Conservation (phyloP, 2,797 vertebrate species). For the Sparus aurata region DNA sequence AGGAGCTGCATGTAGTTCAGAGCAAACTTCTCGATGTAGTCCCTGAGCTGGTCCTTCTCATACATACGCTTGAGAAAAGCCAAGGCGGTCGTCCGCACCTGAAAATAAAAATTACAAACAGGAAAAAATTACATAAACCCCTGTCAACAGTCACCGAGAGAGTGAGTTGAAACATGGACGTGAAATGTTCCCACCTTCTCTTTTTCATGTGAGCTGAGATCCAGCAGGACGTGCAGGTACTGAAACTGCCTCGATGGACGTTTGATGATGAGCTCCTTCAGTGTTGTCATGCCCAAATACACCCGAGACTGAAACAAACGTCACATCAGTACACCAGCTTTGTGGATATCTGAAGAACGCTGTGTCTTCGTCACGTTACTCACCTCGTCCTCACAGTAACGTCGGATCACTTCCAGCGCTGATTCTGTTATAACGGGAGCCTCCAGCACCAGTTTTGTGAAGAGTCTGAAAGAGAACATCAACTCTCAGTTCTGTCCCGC, state of each 20-base stretch:
- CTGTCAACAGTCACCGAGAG: not conserved
- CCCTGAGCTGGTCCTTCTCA: constrained; percentile 93
- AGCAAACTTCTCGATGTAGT: constrained; percentile 96
- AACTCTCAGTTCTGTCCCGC: not conserved
- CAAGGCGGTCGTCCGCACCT: constrained; percentile 94
- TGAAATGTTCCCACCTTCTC: constrained; percentile 88
- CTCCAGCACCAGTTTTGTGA: constrained; percentile 95
- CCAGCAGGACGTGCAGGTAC: constrained; percentile 94
- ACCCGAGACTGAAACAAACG: constrained; percentile 89
- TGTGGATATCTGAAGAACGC: not conserved
- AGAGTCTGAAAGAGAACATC: constrained; percentile 83
- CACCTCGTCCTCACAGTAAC: constrained; percentile 98
- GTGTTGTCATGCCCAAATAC: constrained; percentile 95
- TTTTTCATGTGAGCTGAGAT: constrained; percentile 96
- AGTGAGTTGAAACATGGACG: fast-evolving
- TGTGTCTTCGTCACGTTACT: not conserved
- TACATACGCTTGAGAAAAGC: constrained; percentile 96
- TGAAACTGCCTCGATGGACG: constrained; percentile 94
- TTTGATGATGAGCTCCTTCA: constrained; percentile 94
- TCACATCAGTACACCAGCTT: not conserved
- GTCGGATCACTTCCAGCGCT: constrained; percentile 93
- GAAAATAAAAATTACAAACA: not conserved
- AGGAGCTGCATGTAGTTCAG: constrained; percentile 97
- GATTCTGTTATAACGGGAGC: constrained; percentile 94
- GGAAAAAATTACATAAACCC: not conserved